Evolutionary conservation across 2,797 vertebrate species (phyloP), one percentile per base, ranked within the genome.

Genomic region (Podargus strigoides): DNA sequence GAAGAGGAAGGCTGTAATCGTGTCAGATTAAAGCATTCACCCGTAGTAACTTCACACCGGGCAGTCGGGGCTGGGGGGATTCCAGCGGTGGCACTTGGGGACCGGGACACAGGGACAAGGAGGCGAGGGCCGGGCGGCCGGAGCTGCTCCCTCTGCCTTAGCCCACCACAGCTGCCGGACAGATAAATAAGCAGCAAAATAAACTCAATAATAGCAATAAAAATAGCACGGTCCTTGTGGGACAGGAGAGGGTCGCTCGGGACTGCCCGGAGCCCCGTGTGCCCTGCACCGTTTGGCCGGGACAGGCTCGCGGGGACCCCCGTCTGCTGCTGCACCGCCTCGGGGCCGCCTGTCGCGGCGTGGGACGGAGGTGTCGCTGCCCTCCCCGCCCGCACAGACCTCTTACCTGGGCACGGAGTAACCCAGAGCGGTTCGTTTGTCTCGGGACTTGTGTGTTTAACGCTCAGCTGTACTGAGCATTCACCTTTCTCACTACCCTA

Each of bases 201-300:
- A 17, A 58, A 42, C 3, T 14, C 34, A 1, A 0, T 0, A 3
- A 3, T 0, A 27, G 47, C 34, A 2, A 8, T 0, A 6, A 53
- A n/a, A 22, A 3, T 5, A 21, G 27, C 56, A 9, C 17, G 7
- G 2, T 7, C 46, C 10, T 16, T 10, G 62, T 12, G 41, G 41
- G n/a, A n/a, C n/a, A n/a, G n/a, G n/a, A n/a, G n/a, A n/a, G n/a
- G n/a, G n/a, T n/a, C 10, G 9, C 9, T n/a, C 56, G 10, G 0
- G 66, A 22, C 22, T 14, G 62, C 60, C 30, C 30, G 3, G 49
- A 63, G 24, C 7, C 7, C 53, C 50, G 12, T 15, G 56, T 24
- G 23, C n/a, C 37, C 56, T 0, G n/a, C n/a, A n/a, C n/a, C n/a
- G n/a, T n/a, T n/a, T n/a, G n/a, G n/a, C n/a, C n/a, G n/a, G n/a